A percentile compares a stretch with the other conserved stretches of the same genome.
These are phyloP conservation scores for Lepidocyrtinus sp. DNA, from an alignment of 2,888 invertebrate genomes.

Conservation along the genomic window DNA sequence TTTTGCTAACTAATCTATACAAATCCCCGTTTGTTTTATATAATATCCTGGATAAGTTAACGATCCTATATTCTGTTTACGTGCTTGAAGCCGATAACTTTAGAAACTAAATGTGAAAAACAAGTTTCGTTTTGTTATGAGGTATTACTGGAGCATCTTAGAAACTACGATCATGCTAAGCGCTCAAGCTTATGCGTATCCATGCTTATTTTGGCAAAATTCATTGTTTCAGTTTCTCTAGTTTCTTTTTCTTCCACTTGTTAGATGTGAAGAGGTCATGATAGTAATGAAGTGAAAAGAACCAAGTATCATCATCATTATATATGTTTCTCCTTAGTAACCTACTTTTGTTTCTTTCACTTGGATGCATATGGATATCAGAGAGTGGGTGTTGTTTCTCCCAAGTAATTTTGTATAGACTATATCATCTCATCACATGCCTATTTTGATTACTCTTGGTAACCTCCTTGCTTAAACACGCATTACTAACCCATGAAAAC, in stretches of 20 bases:
- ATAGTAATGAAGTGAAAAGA: slow-evolving; percentile 26
- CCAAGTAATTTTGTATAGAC: background rate
- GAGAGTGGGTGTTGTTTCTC: no score
- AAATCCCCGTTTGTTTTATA: no score
- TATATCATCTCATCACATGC: slow-evolving; percentile 3
- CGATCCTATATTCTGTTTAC: no score
- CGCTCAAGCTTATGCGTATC: slow-evolving; percentile 51
- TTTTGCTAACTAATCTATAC: no score
- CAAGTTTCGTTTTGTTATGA: no score
- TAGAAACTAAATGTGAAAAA: no score
- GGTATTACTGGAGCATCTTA: slow-evolving; percentile 43
- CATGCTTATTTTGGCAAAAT: slow-evolving; percentile 48
- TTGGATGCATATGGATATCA: slow-evolving; percentile 19
- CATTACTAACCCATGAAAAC: slow-evolving; percentile 45
- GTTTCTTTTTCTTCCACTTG: slow-evolving; percentile 12
- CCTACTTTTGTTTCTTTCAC: slow-evolving; percentile 34
- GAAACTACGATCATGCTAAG: slow-evolving; percentile 52
- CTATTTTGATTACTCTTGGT: slow-evolving; percentile 2
- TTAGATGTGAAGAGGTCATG: slow-evolving; percentile 29
- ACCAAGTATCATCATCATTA: slow-evolving; percentile 12
- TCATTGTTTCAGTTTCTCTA: no score
- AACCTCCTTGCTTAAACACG: slow-evolving; percentile 15
- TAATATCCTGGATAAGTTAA: no score
- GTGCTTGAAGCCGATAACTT: no score
- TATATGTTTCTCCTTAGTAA: slow-evolving; percentile 11